Conservation (phyloP, 2,113 vertebrate genomes). For the Pipra filicauda region DNA sequence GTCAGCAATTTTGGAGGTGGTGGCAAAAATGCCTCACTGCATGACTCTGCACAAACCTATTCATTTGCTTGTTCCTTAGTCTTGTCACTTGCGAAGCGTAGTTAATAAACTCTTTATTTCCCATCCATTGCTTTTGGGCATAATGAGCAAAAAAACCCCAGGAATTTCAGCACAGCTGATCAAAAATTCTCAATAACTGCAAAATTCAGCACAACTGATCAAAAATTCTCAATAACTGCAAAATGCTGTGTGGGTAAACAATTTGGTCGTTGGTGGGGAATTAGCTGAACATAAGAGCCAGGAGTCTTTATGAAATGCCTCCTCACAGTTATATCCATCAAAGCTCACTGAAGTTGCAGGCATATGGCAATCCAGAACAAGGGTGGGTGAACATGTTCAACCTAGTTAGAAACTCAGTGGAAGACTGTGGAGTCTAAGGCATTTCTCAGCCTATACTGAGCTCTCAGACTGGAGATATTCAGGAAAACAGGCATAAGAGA, state of each 20-base stretch:
- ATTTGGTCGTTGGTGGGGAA: neutral
- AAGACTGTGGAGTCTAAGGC: neutral
- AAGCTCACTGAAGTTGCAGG: slow-evolving; percentile 9
- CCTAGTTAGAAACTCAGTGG: slow-evolving; percentile 24
- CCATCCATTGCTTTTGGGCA: neutral
- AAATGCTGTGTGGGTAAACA: neutral
- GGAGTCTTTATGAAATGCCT: neutral
- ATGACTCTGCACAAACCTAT: neutral
- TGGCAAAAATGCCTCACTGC: neutral
- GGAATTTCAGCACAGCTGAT: neutral
- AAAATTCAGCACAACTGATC: neutral
- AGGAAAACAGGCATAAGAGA: neutral
- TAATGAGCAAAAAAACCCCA: neutral
- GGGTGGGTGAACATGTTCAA: slow-evolving; percentile 32
- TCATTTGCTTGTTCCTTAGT: neutral
- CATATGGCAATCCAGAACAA: slow-evolving; percentile 40
- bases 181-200: neutral
- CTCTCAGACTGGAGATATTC: neutral
- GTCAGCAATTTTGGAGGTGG: neutral
- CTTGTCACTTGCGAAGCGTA: neutral
- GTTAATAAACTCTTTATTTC: neutral
- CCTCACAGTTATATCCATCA: slow-evolving; percentile 10
- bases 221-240: neutral
- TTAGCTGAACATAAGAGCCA: neutral
- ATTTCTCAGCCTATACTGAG: neutral